Conservation (phyloP, 2,888 invertebrate species). For the Diloba caeruleocephala region DNA sequence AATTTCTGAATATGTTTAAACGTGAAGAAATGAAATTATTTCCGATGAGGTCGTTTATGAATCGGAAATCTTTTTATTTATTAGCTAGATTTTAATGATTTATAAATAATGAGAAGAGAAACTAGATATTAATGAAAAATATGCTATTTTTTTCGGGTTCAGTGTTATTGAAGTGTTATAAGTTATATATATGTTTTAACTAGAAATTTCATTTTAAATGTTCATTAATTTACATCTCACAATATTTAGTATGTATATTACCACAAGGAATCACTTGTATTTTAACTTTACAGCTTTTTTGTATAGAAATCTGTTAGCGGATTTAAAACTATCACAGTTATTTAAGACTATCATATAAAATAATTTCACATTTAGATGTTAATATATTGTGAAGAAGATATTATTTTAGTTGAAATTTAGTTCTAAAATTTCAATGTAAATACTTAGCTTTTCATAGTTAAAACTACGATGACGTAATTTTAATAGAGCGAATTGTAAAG, state of each 20-base stretch:
- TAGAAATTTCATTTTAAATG: too few relatives aligned
- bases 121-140: slow-evolving; percentile 6
- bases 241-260: background rate
- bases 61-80: slow-evolving; percentile 39
- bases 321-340: slow-evolving; percentile 18
- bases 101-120: slow-evolving; percentile 10
- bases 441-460: slow-evolving; percentile 36
- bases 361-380: slow-evolving; percentile 23
- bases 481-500: slow-evolving; percentile 24
- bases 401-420: slow-evolving; percentile 39
- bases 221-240: background rate
- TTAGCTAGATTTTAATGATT: slow-evolving; percentile 27
- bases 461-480: slow-evolving; percentile 17
- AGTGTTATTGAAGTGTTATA: background rate
- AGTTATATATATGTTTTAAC: too few relatives aligned
- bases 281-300: slow-evolving; percentile 1
- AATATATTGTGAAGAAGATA: slow-evolving; percentile 17
- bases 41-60: slow-evolving; percentile 4
- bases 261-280: slow-evolving; percentile 1
- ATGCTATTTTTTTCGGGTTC: slow-evolving; percentile 8
- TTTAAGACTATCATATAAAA: slow-evolving; percentile 17
- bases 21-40: slow-evolving; percentile 35
- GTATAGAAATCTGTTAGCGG: slow-evolving; percentile 6
- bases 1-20: slow-evolving; percentile 40
- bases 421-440: slow-evolving; percentile 50